These are phyloP conservation scores for Uropetala carovei DNA, from an alignment of 2,888 invertebrate genomes.

Conservation along the genomic window DNA sequence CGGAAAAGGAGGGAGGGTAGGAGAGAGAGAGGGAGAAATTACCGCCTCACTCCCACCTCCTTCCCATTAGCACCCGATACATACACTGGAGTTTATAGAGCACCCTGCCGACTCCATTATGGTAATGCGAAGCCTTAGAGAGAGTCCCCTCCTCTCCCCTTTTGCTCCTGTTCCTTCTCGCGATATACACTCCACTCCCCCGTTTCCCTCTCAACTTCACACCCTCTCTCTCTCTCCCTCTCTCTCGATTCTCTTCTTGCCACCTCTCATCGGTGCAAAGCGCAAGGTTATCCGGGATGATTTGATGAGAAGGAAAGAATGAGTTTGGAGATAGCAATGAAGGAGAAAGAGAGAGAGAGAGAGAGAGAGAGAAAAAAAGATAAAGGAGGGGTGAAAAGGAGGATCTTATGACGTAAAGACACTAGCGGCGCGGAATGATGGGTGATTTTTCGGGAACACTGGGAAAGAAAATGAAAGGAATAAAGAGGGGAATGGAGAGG, in stretches of 20 bases:
- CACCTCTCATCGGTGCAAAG: not conserved
- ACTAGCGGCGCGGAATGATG: too few relatives aligned
- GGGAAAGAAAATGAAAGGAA: too few relatives aligned
- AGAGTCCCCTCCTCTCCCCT: conserved; percentile 7
- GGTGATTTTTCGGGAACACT: too few relatives aligned
- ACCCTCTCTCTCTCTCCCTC: not conserved
- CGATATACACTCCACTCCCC: not conserved
- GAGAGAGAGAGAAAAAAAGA: not conserved
- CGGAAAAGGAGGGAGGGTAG: not conserved
- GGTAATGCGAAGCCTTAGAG: conserved; percentile 58
- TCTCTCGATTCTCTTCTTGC: not conserved
- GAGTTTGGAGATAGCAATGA: not conserved
- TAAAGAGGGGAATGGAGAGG: not conserved
- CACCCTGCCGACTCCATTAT: conserved; percentile 64
- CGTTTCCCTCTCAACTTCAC: not conserved
- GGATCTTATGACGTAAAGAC: too few relatives aligned
- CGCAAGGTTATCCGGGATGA: conserved; percentile 19
- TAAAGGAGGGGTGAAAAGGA: not conserved
- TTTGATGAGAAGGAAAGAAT: conserved; percentile 60
- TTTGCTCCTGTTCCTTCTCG: not conserved
- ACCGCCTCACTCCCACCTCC: conserved; percentile 17
- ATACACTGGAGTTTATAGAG: conserved; percentile 61
- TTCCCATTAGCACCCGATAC: conserved; percentile 63
- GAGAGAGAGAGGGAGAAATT: not conserved
- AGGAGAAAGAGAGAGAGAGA: not conserved